A percentile compares a stretch with the other conserved stretches of the same genome.
These are phyloP conservation scores for Artemisiospiza belli DNA, from an alignment of 2,113 vertebrate species.

Conservation along the genomic window DNA sequence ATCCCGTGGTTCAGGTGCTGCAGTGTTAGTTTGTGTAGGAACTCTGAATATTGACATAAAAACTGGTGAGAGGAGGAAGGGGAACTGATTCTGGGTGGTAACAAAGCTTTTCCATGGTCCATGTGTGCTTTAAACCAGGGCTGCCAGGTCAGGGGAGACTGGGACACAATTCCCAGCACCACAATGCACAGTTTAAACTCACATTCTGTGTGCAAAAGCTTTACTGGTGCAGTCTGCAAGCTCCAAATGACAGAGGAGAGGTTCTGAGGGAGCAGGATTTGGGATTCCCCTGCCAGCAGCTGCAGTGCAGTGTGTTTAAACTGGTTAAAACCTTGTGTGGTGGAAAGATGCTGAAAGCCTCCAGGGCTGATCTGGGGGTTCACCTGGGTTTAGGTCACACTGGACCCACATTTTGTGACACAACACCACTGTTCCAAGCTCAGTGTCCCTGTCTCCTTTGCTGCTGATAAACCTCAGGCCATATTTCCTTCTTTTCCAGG, in stretches of 20 bases:
- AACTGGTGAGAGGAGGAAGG: not conserved
- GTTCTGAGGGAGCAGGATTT: not conserved
- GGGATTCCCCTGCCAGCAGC: not conserved
- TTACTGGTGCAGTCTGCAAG: not conserved
- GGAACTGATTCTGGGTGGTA: not conserved
- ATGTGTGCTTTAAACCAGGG: not conserved
- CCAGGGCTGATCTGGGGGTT: not conserved
- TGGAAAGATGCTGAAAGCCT: not conserved
- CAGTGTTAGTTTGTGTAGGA: not conserved
- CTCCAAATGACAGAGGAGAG: not conserved
- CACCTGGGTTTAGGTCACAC: not conserved
- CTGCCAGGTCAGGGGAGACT: not conserved
- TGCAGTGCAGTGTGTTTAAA: not conserved
- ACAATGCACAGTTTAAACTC: not conserved
- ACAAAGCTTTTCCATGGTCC: not conserved
- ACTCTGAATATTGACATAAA: not conserved
- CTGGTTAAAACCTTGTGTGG: not conserved
- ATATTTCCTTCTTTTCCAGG: not conserved
- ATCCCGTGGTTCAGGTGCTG: not conserved
- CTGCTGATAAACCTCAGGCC: not conserved
- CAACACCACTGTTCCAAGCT: accelerated
- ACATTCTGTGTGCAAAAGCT: not conserved
- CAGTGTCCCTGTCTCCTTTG: not conserved
- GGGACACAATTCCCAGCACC: not conserved
- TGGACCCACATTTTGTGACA: not conserved